Percentiles rank a stretch among this genome's conserved stretches.
These are phyloP conservation scores for Tadarida brasiliensis DNA, from an alignment of 2,797 vertebrate genomes.

Conservation along the genomic window DNA sequence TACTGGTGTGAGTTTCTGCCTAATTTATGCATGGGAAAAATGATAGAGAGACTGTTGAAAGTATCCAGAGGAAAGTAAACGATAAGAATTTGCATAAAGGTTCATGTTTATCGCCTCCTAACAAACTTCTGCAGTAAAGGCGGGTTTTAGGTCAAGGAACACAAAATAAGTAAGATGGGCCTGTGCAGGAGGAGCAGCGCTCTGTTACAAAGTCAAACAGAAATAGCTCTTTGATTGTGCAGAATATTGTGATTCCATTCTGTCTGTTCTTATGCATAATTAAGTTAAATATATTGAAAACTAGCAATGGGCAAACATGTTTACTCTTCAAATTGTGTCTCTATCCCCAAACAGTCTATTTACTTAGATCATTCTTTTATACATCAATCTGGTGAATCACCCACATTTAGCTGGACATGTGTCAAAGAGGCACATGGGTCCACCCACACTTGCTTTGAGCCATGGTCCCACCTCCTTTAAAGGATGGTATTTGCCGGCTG, in stretches of 20 bases:
- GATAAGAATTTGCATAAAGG: background rate
- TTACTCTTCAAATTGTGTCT: background rate
- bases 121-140: background rate
- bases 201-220: background rate
- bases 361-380: constrained; percentile 11
- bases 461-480: background rate
- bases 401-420: background rate
- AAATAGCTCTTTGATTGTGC: background rate
- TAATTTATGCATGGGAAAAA: background rate
- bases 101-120: background rate
- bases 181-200: background rate
- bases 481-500: background rate
- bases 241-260: background rate
- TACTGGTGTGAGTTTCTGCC: background rate
- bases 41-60: background rate
- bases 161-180: background rate
- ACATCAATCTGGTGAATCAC: background rate
- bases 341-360: background rate
- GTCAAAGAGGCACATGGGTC: background rate
- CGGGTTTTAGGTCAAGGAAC: background rate
- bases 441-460: background rate
- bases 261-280: constrained; percentile 42
- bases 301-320: background rate
- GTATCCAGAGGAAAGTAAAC: background rate
- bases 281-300: constrained; percentile 40